Base-by-base conservation (phyloP, 2,888 invertebrate species). In the Globia sparganii region DNA sequence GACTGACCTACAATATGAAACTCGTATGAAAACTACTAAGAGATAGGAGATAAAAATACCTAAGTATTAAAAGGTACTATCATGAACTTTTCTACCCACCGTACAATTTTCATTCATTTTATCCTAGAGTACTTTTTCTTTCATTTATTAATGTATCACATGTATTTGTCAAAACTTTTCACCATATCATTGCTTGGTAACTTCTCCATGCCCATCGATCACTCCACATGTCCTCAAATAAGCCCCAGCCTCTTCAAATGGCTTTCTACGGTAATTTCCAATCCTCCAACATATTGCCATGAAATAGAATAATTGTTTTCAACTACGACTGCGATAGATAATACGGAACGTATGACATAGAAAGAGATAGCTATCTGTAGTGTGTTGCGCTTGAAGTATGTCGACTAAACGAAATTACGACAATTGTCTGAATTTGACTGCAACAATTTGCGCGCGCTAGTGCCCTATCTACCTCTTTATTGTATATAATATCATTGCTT, bases 211-310 rank as follows among this genome's bases (percentile, higher is more conserved):
- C 4, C 25, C 61, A 80, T 80, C 56, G 25, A 71, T 83, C 73
- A 79, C 68, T 77, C 58, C 66, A 37, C 28, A 34, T 56, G 56
- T 66, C 59, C 28, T 64, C 37, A 21, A 66, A 65, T 75, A 84
- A 77, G 53, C 81, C 75, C 62, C 74, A 67, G 53, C 8, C 28
- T 68, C 53, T 31, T 72, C 59, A 80, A 84, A 77, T 69, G 59
- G 70, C 46, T 70, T 59, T 71, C 59, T 64, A 68, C 71, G 75
- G 77, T 81, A 65, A 84, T 84, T 84, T 77, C 61, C 46, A 84
- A 75, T 75, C 28, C 61, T 58, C 64, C 71, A 65, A 65, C 62
- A 83, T 53, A 80, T 70, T 80, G 59, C 6, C 67, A 68, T 56
- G 66, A 40, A 73, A 67, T 84, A 65, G n/a, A 64, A 72, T 79